Evolutionary conservation across 2,888 invertebrate species (phyloP).

Genomic region (Acleris cristana): DNA sequence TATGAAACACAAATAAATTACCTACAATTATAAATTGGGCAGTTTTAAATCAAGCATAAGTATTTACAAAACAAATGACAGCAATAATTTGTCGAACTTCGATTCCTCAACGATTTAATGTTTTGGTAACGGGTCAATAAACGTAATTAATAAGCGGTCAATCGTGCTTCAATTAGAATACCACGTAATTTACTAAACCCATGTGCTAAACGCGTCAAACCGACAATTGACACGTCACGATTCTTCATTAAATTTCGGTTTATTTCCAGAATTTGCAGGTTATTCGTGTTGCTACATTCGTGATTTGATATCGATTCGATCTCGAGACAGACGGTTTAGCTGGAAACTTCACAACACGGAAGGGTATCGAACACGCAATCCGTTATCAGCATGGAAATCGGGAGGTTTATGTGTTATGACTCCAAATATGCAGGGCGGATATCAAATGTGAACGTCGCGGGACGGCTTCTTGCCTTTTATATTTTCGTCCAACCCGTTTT

Average conservation of each 20-base stretch:
- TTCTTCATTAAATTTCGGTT: slow-evolving; percentile 21
- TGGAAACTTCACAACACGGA: slow-evolving; percentile 77
- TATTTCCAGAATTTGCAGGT: slow-evolving; percentile 11
- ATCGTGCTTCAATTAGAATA: slow-evolving; percentile 2
- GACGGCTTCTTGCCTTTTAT: slow-evolving; percentile 13
- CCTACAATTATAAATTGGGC: too few species aligned
- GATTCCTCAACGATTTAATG: neutral
- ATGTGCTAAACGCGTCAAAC: slow-evolving; percentile 20
- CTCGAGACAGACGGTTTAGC: slow-evolving; percentile 67
- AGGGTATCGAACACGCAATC: slow-evolving; percentile 71
- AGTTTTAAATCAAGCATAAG: too few species aligned
- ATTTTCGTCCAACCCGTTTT: neutral
- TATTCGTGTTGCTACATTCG: slow-evolving; percentile 63
- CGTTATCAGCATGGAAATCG: slow-evolving; percentile 65
- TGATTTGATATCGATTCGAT: slow-evolving; percentile 75
- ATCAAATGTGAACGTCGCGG: slow-evolving; percentile 14
- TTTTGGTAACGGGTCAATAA: slow-evolving; percentile 23
- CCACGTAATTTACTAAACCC: slow-evolving; percentile 30
- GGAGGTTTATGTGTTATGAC: slow-evolving; percentile 47
- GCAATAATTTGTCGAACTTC: too few species aligned
- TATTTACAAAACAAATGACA: too few species aligned
- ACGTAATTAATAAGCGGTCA: slow-evolving; percentile 31
- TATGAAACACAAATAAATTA: too few species aligned
- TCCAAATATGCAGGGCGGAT: slow-evolving; percentile 29
- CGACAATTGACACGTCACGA: slow-evolving; percentile 19